Conservation (phyloP, 1,140 invertebrate species). For the Platyscapa corneri region DNA sequence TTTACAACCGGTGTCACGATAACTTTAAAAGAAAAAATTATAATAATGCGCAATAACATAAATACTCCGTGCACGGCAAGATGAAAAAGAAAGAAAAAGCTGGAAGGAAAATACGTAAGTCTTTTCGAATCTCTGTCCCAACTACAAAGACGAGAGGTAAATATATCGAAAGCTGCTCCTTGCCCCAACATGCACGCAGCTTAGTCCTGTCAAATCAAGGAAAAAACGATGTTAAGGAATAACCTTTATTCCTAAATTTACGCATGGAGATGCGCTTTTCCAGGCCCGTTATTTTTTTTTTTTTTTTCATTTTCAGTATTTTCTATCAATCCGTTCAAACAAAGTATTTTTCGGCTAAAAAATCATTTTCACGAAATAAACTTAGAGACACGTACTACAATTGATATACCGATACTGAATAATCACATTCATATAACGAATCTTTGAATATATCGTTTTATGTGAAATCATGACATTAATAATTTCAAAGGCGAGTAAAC, state of each 20-base stretch:
- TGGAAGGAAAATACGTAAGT: background rate
- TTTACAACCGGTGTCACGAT: constrained; percentile 2
- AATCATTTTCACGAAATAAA: background rate
- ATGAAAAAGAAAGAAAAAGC: background rate
- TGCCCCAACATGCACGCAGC: no score
- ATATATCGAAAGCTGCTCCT: constrained; percentile 14
- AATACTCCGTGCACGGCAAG: background rate
- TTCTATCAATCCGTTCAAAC: background rate
- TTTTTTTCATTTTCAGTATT: no score
- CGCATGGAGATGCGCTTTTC: background rate
- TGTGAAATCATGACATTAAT: no score
- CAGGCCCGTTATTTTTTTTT: background rate
- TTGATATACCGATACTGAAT: no score
- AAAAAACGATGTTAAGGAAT: no score
- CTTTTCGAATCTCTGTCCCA: background rate
- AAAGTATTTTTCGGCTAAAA: background rate
- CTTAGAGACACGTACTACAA: no score
- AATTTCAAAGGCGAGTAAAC: no score
- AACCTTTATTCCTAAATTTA: constrained; percentile 8
- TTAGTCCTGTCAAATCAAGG: background rate
- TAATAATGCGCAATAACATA: constrained; percentile 17
- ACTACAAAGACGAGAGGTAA: no score
- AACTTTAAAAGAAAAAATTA: constrained; percentile 28
- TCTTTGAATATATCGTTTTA: no score
- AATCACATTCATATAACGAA: no score